Percentiles rank a stretch among this genome's conserved stretches.
These are phyloP conservation scores for Panthera leo DNA, from an alignment of 2,113 vertebrate genomes.

Conservation along the genomic window DNA sequence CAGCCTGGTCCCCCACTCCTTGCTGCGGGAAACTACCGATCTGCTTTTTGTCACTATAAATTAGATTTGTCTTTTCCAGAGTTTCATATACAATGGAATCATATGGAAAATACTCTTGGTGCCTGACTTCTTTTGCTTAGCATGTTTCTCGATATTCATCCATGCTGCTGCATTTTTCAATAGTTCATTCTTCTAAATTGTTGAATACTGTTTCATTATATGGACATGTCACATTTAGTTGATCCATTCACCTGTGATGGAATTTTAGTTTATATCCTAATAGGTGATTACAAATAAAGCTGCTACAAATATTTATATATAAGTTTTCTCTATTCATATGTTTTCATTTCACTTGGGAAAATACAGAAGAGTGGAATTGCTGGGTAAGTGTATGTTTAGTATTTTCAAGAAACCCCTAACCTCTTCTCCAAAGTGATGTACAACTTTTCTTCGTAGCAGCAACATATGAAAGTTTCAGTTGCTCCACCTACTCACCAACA, in stretches of 20 bases:
- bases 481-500: not conserved
- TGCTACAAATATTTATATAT: not conserved
- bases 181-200: not conserved
- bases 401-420: not conserved
- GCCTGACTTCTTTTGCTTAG: not conserved
- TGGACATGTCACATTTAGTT: not conserved
- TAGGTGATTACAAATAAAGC: not conserved
- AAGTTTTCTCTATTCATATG: not conserved
- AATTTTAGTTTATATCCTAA: not conserved
- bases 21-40: not conserved
- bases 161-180: not conserved
- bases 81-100: not conserved
- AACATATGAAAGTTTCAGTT: not conserved
- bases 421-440: not conserved
- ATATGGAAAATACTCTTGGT: not conserved
- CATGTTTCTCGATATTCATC: not conserved
- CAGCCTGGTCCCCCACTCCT: not conserved
- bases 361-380: not conserved
- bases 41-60: not conserved
- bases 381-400: not conserved
- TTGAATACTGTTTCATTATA: not conserved
- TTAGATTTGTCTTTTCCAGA: conserved; percentile 14
- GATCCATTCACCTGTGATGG: not conserved
- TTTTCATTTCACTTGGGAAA: not conserved
- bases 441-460: not conserved